Conservation (phyloP, 2,797 vertebrate species). For the Nannoperca obscura region DNA sequence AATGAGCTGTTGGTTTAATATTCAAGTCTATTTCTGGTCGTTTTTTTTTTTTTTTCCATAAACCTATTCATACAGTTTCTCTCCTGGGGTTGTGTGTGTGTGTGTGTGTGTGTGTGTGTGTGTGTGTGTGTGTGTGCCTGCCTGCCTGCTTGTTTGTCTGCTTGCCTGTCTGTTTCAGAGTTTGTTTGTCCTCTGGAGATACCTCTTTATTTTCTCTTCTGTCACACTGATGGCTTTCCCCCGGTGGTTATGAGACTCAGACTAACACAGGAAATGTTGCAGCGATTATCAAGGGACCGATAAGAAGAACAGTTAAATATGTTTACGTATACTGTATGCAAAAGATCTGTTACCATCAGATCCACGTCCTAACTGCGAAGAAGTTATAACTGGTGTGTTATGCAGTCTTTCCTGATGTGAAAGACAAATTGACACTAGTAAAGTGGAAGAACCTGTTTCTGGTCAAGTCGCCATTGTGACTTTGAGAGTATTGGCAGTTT, state of each 20-base stretch:
- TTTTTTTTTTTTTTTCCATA: background rate
- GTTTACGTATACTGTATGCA: background rate
- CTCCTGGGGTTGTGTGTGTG: constrained; percentile 7
- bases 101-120: background rate
- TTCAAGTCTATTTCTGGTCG: background rate
- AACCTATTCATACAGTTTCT: constrained; percentile 18
- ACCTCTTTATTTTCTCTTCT: constrained; percentile 35
- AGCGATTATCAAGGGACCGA: constrained; percentile 21
- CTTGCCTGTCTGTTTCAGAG: constrained; percentile 23
- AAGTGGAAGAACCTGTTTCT: constrained; percentile 54
- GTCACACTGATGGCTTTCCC: constrained; percentile 49
- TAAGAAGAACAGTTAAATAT: constrained; percentile 9
- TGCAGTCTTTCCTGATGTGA: background rate
- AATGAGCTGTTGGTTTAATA: constrained; percentile 39
- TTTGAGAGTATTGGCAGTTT: constrained; percentile 12
- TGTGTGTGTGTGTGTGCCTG: background rate
- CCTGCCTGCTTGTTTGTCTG: background rate
- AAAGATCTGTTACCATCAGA: background rate
- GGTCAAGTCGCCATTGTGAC: constrained; percentile 21
- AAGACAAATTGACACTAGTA: background rate
- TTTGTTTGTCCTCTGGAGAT: constrained; percentile 41
- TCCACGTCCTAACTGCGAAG: background rate
- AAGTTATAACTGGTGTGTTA: background rate
- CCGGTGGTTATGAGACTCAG: constrained; percentile 18
- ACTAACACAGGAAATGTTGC: constrained; percentile 46